Percentiles rank a stretch among this genome's conserved stretches.
Evolutionary conservation across 2,797 vertebrate genomes (phyloP).

Genomic region (Nannoperca obscura): DNA sequence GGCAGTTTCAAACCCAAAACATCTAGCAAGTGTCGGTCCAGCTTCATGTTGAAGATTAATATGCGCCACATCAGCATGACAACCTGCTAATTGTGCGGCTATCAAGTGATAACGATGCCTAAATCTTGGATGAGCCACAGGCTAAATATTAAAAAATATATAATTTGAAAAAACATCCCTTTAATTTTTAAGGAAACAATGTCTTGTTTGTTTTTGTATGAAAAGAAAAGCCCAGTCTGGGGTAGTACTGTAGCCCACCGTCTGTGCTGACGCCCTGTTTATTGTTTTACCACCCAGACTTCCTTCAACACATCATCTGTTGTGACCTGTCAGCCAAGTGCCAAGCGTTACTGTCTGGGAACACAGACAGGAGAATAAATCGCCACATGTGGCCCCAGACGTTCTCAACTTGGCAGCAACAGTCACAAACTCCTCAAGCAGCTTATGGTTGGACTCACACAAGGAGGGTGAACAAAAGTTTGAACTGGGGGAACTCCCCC

Average conservation of each 20-base stretch:
- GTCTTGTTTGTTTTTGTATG: neutral
- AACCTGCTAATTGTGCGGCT: constrained; percentile 38
- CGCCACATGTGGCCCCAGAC: constrained; percentile 66
- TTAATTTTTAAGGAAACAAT: neutral
- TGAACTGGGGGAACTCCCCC: constrained; percentile 54
- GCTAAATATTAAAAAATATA: neutral
- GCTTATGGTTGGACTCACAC: constrained; percentile 62
- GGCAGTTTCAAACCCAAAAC: constrained; percentile 47
- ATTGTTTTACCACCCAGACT: constrained; percentile 49
- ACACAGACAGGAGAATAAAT: constrained; percentile 65
- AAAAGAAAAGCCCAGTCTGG: neutral
- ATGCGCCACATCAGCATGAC: constrained; percentile 27
- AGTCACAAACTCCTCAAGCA: constrained; percentile 62
- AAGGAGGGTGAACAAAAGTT: constrained; percentile 57
- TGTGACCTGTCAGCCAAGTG: constrained; percentile 49
- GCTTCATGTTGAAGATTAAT: constrained; percentile 34
- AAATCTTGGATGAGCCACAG: neutral
- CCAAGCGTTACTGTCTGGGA: constrained; percentile 60
- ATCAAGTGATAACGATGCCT: constrained; percentile 34
- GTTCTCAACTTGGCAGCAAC: constrained; percentile 59
- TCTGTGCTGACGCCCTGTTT: constrained; percentile 26
- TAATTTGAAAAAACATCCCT: neutral
- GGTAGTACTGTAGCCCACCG: neutral
- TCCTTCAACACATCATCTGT: constrained; percentile 51
- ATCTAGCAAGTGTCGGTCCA: constrained; percentile 26